A percentile compares a stretch with the other conserved stretches of the same genome.
These are phyloP conservation scores for Acanthosepion pharaonis DNA, from an alignment of 2,888 invertebrate genomes.

Conservation along the genomic window DNA sequence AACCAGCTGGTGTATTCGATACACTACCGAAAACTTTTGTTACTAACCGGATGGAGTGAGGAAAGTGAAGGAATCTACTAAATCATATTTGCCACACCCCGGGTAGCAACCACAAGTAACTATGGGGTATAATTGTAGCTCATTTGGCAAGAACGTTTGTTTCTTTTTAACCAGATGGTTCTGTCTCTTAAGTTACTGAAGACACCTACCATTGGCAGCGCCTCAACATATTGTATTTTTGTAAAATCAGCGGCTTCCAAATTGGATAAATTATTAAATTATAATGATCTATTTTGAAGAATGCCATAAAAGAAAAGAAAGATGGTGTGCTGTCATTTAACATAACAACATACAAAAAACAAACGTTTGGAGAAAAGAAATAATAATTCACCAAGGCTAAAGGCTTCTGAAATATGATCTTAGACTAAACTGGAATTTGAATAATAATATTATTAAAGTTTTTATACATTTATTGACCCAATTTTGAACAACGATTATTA, in stretches of 20 bases:
- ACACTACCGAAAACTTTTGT: not conserved
- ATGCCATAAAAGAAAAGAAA: not conserved
- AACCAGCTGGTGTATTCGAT: not conserved
- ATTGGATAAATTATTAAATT: not conserved
- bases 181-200: not conserved
- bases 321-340: not conserved
- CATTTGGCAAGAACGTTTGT: not conserved
- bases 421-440: not conserved
- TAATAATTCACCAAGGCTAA: not conserved
- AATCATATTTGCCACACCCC: conserved; percentile 15
- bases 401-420: not conserved
- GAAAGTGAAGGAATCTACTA: not conserved
- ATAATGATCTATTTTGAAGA: not conserved
- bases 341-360: not conserved
- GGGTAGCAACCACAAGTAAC: not conserved
- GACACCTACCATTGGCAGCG: not conserved
- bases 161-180: not conserved
- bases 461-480: not conserved
- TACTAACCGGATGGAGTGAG: not conserved
- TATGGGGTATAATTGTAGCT: not conserved
- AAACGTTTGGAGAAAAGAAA: not conserved
- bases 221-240: not conserved
- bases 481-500: not conserved
- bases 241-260: not conserved
- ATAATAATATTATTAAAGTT: not conserved